Percentiles rank a stretch among this genome's conserved stretches.
Conservation (phyloP, 2,888 invertebrate genomes). For the Cheilosia vulpina region DNA sequence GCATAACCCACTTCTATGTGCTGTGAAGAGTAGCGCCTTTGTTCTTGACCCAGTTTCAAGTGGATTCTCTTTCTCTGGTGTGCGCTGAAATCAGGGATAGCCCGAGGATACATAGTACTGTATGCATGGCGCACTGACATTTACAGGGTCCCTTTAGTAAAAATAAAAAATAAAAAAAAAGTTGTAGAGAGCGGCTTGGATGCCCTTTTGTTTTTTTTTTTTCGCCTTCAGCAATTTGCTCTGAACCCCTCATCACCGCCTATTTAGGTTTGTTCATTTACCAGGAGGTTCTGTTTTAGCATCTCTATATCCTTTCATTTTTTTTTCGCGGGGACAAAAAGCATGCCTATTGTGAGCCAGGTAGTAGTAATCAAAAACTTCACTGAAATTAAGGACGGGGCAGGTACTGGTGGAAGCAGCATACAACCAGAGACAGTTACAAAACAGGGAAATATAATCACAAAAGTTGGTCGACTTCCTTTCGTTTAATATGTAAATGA, state of each 20-base stretch:
- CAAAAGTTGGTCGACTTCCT: slow-evolving; percentile 12
- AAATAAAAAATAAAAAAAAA: slow-evolving; percentile 6
- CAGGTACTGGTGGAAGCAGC: background rate
- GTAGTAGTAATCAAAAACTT: slow-evolving; percentile 42
- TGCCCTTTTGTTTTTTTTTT: slow-evolving; percentile 10
- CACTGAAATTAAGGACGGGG: slow-evolving; percentile 38
- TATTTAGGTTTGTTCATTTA: slow-evolving; percentile 55
- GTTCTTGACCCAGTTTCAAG: slow-evolving; percentile 64
- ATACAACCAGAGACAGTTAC: background rate
- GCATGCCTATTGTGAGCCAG: slow-evolving; percentile 37
- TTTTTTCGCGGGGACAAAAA: slow-evolving; percentile 37
- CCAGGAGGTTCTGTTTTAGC: slow-evolving; percentile 42
- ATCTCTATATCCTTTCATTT: background rate
- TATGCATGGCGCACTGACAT: slow-evolving; percentile 4
- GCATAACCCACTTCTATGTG: slow-evolving; percentile 35
- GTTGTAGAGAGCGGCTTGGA: slow-evolving; percentile 16
- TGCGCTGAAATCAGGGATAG: slow-evolving; percentile 39
- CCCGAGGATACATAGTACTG: slow-evolving; percentile 18
- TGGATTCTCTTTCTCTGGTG: slow-evolving; percentile 12
- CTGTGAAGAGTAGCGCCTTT: slow-evolving; percentile 40
- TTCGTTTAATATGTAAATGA: slow-evolving; percentile 31
- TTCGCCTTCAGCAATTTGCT: slow-evolving; percentile 9
- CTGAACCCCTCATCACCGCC: background rate
- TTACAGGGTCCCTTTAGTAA: background rate
- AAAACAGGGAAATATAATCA: slow-evolving; percentile 6